Conservation (phyloP, 2,113 vertebrate species). For the Ceyx cyanopectus region DNA sequence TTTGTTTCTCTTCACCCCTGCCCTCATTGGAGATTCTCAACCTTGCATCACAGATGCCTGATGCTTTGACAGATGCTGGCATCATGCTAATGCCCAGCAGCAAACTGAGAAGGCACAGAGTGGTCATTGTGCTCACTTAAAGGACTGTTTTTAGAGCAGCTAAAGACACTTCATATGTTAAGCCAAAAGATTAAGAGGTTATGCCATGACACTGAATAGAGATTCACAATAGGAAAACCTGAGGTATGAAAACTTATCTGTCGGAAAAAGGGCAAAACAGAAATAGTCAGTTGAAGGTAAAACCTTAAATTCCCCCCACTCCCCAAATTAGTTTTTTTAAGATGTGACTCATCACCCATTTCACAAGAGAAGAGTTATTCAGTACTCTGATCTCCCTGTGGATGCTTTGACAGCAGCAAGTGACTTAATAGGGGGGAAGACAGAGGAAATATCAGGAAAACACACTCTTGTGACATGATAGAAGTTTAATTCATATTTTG, state of each 20-base stretch:
- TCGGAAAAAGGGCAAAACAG: not conserved
- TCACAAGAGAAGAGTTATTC: not conserved
- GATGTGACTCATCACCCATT: not conserved
- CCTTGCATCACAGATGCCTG: not conserved
- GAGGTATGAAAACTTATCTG: not conserved
- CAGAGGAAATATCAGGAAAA: not conserved
- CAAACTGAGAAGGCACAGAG: not conserved
- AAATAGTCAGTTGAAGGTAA: not conserved
- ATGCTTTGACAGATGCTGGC: not conserved
- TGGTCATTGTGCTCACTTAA: not conserved
- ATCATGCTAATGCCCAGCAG: not conserved
- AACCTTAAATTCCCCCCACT: not conserved
- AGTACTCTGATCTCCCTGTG: not conserved
- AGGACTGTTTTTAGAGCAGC: not conserved
- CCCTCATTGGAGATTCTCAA: not conserved
- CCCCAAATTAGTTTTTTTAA: not conserved
- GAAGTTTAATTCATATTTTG: not conserved
- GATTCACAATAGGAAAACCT: not conserved
- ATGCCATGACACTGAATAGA: not conserved
- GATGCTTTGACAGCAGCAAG: conserved; percentile 2
- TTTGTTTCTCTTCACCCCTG: not conserved
- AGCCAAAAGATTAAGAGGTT: not conserved
- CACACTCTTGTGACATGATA: not conserved
- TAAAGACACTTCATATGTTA: not conserved
- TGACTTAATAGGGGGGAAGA: not conserved